Conservation (phyloP, 2,113 vertebrate species). For the Suncus etruscus region DNA sequence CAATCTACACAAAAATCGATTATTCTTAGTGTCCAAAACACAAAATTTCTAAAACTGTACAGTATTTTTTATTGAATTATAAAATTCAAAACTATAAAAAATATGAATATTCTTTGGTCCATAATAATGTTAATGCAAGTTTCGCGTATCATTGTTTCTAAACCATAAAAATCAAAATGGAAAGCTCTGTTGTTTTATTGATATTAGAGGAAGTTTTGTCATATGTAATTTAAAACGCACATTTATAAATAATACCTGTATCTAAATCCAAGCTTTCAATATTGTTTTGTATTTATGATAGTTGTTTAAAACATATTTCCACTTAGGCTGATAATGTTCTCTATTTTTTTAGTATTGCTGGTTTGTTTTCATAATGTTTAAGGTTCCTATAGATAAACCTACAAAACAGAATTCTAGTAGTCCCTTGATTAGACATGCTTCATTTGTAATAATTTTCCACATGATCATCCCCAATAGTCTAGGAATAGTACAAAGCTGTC, state of each 20-base stretch:
- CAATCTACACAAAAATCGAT: neutral
- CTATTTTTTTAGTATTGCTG: conserved; percentile 51
- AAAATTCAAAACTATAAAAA: too few species aligned
- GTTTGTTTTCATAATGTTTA: conserved; percentile 80
- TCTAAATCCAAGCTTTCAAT: conserved; percentile 62
- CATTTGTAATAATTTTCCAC: conserved; percentile 84
- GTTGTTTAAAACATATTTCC: neutral
- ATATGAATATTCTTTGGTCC: too few species aligned
- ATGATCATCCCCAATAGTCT: conserved; percentile 81
- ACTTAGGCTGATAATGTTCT: conserved; percentile 12
- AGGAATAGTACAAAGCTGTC: conserved; percentile 76
- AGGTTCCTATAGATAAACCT: conserved; percentile 66
- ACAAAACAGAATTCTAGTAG: conserved; percentile 78
- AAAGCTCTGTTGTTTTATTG: neutral
- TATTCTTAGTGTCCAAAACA: neutral
- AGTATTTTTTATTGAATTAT: neutral
- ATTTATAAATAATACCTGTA: conserved; percentile 48
- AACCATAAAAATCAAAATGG: neutral
- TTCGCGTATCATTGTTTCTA: too few species aligned
- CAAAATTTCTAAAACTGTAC: neutral
- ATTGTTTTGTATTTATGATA: conserved; percentile 23
- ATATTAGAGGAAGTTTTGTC: neutral
- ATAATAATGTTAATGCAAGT: too few species aligned
- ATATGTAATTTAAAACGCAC: conserved; percentile 17
- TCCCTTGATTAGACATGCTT: conserved; percentile 78